Percentiles rank a stretch among this genome's conserved stretches.
phyloP scores from a whole-genome alignment of 37 sponge, comb jelly and placozoan species.

The Lycopodina hypogea region DNA sequence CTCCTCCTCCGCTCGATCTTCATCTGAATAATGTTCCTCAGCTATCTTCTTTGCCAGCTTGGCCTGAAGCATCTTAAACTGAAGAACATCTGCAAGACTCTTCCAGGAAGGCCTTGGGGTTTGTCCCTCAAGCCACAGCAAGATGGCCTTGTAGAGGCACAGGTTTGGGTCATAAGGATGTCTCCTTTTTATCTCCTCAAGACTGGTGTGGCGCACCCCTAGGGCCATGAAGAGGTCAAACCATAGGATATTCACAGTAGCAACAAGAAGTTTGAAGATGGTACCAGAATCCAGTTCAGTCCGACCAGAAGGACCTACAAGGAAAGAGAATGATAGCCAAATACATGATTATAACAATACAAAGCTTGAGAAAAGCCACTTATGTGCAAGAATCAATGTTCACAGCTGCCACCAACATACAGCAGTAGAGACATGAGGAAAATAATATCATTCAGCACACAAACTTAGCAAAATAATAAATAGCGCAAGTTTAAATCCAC shows the following conservation, averaged over 20 bases:
- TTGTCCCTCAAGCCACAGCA: conserved; percentile 1
- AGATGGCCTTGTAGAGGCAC: background rate
- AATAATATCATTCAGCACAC: too few relatives aligned
- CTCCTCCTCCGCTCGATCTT: background rate
- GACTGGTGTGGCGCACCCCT: background rate
- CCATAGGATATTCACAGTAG: background rate
- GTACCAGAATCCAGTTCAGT: background rate
- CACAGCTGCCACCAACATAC: too few relatives aligned
- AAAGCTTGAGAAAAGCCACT: background rate
- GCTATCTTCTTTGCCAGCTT: conserved; percentile 5
- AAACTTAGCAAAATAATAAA: too few relatives aligned
- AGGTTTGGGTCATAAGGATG: conserved; percentile 12
- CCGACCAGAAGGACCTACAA: background rate
- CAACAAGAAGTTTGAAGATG: conserved; percentile 12
- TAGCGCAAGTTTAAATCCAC: too few relatives aligned
- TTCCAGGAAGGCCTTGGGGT: conserved; percentile 14
- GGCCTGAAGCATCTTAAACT: conserved; percentile 2
- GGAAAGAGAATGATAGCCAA: background rate
- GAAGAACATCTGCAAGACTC: background rate
- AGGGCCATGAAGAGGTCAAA: conserved; percentile 19
- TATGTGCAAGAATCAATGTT: too few relatives aligned
- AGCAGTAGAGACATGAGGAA: too few relatives aligned
- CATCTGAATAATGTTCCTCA: background rate
- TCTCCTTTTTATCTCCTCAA: background rate
- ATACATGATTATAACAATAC: background rate